A percentile compares a stretch with the other conserved stretches of the same genome.
Conservation (phyloP, 2,888 invertebrate genomes). For the Troilus luridus region DNA sequence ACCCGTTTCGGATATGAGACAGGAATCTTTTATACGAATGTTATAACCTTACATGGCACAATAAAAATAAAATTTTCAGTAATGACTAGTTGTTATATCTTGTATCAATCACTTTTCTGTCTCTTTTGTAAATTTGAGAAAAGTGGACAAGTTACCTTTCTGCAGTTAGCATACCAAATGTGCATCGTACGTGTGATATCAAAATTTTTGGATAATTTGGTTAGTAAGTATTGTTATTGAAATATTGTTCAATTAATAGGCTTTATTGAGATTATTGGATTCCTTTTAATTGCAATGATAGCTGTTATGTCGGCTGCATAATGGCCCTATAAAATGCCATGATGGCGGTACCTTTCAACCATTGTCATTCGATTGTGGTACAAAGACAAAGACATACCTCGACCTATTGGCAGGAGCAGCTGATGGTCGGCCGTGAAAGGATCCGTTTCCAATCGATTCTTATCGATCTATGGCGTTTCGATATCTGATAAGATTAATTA, state of each 20-base stretch:
- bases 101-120: too few species aligned
- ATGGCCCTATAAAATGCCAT: not conserved
- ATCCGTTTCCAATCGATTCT: constrained; percentile 2
- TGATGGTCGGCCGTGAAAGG: not conserved
- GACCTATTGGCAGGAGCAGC: not conserved
- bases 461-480: not conserved
- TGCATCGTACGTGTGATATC: too few species aligned
- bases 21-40: too few species aligned
- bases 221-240: not conserved
- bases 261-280: not conserved
- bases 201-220: not conserved
- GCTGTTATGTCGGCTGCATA: not conserved
- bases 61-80: too few species aligned
- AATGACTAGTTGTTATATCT: too few species aligned
- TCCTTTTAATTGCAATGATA: not conserved
- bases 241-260: not conserved
- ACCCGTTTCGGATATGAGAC: too few species aligned
- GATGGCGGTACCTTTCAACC: constrained; percentile 2
- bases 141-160: too few species aligned
- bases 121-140: too few species aligned
- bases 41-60: too few species aligned
- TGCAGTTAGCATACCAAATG: too few species aligned
- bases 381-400: not conserved
- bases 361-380: not conserved
- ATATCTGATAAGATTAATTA: constrained; percentile 31